These are phyloP conservation scores for Torymus auratus DNA, from an alignment of 2,888 invertebrate genomes.

Conservation along the genomic window DNA sequence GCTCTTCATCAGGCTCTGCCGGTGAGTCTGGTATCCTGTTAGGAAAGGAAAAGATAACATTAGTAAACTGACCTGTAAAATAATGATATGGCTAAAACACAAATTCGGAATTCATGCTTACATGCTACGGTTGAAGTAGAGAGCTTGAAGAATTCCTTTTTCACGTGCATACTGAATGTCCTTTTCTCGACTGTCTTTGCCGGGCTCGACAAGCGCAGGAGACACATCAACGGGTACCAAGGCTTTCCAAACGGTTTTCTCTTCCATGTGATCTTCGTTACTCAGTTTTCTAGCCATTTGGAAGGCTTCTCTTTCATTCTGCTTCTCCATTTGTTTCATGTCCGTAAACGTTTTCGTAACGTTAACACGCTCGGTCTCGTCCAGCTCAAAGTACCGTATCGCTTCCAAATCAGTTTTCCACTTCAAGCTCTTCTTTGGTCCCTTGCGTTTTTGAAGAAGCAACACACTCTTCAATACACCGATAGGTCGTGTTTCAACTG, in stretches of 20 bases:
- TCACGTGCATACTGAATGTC: constrained; percentile 92
- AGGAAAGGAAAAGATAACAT: constrained; percentile 10
- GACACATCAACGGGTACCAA: constrained; percentile 84
- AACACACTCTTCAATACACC: constrained; percentile 87
- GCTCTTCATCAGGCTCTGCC: constrained; percentile 91
- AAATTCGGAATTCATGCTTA: constrained; percentile 62
- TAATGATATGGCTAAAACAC: not conserved
- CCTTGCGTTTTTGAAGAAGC: constrained; percentile 85
- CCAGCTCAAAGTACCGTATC: constrained; percentile 93
- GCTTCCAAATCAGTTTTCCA: constrained; percentile 92
- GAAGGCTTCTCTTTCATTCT: constrained; percentile 90
- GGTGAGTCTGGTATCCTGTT: constrained; percentile 89
- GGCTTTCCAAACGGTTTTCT: constrained; percentile 86
- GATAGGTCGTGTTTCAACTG: constrained; percentile 65
- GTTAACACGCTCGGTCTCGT: constrained; percentile 97
- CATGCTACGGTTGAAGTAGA: constrained; percentile 88
- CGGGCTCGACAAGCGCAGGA: constrained; percentile 82
- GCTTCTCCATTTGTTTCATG: constrained; percentile 93
- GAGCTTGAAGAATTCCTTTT: constrained; percentile 87
- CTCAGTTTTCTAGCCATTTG: constrained; percentile 86
- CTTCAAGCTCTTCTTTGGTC: constrained; percentile 87
- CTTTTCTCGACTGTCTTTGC: constrained; percentile 90
- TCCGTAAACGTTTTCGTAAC: constrained; percentile 94
- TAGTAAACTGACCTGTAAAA: constrained; percentile 5
- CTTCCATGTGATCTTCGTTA: constrained; percentile 89